Conservation (phyloP, 2,113 vertebrate genomes). For the Prunella fulvescens region DNA sequence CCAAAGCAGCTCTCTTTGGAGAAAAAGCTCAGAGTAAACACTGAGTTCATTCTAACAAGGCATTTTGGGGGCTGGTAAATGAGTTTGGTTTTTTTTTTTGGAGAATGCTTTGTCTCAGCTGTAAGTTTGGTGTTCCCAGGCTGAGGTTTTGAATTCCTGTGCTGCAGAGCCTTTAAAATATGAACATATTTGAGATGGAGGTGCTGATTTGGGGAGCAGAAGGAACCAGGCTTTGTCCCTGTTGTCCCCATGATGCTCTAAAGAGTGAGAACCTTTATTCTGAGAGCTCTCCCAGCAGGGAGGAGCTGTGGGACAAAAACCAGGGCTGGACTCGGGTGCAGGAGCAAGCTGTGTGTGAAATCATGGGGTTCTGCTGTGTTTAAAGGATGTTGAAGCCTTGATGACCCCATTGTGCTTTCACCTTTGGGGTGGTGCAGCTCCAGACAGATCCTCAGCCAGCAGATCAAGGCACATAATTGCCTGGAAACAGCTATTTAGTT, state of each 20-base stretch:
- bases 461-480: not conserved
- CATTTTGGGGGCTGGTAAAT: not conserved
- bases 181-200: rapidly evolving
- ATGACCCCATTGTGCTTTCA: not conserved
- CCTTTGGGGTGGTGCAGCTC: not conserved
- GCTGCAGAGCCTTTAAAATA: not conserved
- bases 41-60: not conserved
- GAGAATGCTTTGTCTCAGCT: not conserved
- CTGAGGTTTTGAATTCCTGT: not conserved
- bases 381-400: not conserved
- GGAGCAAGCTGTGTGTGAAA: not conserved
- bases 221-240: not conserved
- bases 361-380: not conserved
- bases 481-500: not conserved
- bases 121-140: not conserved
- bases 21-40: not conserved
- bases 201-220: not conserved
- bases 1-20: not conserved
- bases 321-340: not conserved
- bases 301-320: not conserved
- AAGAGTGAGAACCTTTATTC: not conserved
- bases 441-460: not conserved
- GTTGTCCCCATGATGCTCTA: not conserved
- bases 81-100: not conserved
- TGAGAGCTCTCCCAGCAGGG: rapidly evolving